Evolutionary conservation across 2,113 vertebrate species (phyloP).

Genomic region (Sus scrofa): DNA sequence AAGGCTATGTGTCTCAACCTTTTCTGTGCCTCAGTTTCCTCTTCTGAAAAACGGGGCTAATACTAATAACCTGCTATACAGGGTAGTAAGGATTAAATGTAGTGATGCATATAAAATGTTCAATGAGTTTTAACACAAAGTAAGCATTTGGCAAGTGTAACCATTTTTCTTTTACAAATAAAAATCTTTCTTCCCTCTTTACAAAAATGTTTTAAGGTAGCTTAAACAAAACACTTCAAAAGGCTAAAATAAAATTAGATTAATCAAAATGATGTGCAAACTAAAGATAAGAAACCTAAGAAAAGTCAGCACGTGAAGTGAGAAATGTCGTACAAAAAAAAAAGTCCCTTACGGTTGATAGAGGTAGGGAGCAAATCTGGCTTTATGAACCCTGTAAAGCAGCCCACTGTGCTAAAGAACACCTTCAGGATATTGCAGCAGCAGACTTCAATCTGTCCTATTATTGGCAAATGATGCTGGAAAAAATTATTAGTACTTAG

Average conservation of each 20-base stretch:
- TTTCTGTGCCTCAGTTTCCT: constrained; percentile 6
- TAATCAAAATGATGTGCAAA: constrained; percentile 23
- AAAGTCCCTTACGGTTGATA: background rate
- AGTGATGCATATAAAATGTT: background rate
- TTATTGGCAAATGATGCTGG: background rate
- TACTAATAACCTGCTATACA: background rate
- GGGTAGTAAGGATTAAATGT: background rate
- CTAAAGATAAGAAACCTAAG: constrained; percentile 36
- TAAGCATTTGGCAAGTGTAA: background rate
- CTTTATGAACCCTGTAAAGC: background rate
- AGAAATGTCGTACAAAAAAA: background rate
- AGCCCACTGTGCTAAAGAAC: background rate
- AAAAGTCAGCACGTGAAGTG: background rate
- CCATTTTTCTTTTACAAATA: constrained; percentile 21
- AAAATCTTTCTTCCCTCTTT: background rate
- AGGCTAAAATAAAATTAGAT: constrained; percentile 2
- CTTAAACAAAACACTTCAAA: constrained; percentile 53
- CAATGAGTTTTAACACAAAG: background rate
- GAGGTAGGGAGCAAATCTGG: background rate
- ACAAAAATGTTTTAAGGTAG: background rate
- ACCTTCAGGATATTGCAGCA: background rate
- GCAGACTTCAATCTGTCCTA: background rate
- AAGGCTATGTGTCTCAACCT: background rate
- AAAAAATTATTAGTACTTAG: constrained; percentile 15
- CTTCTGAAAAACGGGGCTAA: constrained; percentile 50